These are phyloP conservation scores for Ophiothrix spiculata DNA, from an alignment of 35 echinoderm and acorn worm genomes.

Conservation along the genomic window DNA sequence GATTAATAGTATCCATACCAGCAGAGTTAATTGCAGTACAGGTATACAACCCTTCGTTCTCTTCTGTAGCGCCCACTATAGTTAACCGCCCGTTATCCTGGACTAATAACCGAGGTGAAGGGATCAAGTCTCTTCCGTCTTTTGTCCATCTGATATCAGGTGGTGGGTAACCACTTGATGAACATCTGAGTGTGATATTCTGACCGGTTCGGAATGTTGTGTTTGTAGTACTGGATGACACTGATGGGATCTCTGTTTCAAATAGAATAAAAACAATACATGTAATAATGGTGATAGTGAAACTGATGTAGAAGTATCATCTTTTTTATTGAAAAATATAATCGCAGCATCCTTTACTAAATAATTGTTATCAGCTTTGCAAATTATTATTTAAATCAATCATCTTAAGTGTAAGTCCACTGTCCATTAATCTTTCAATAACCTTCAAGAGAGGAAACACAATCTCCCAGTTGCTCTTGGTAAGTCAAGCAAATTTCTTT, in stretches of 20 bases:
- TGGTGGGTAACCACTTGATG: constrained; percentile 56
- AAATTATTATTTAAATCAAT: too few relatives aligned
- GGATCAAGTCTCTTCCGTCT: constrained; percentile 54
- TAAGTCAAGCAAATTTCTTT: too few relatives aligned
- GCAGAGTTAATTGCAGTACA: constrained; percentile 63
- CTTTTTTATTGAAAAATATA: too few relatives aligned
- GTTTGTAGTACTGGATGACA: constrained; percentile 28
- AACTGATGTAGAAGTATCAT: too few relatives aligned
- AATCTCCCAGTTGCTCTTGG: too few relatives aligned
- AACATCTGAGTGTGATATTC: constrained; percentile 69
- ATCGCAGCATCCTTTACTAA: too few relatives aligned
- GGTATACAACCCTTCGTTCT: constrained; percentile 41
- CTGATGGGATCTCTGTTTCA: constrained; percentile 3
- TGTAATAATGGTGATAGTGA: too few relatives aligned
- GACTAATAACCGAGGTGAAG: constrained; percentile 31
- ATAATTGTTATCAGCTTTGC: too few relatives aligned
- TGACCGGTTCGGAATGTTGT: constrained; percentile 66
- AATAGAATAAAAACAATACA: too few relatives aligned
- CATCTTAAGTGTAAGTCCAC: too few relatives aligned
- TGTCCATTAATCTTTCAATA: too few relatives aligned
- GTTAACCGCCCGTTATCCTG: constrained; percentile 20
- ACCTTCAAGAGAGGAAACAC: too few relatives aligned
- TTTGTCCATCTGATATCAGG: constrained; percentile 56
- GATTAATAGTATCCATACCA: constrained; percentile 24
- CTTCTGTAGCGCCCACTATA: constrained; percentile 29